These are phyloP conservation scores for Cheilosia vernalis DNA, from an alignment of 2,888 invertebrate species.

Conservation along the genomic window DNA sequence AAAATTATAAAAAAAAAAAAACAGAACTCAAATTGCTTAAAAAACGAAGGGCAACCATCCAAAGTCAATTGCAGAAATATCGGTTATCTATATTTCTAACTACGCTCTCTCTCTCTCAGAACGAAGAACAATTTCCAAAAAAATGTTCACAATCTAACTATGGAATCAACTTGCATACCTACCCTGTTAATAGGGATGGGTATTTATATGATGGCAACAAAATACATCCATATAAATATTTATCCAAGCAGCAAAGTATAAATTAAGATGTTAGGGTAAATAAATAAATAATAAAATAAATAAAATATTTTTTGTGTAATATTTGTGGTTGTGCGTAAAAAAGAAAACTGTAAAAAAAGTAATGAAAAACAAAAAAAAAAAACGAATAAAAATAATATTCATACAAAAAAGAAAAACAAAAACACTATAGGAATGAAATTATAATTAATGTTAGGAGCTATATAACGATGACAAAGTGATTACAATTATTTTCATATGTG, in stretches of 20 bases:
- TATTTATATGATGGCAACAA: constrained; percentile 39
- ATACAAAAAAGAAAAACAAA: constrained; percentile 22
- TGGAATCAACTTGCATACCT: constrained; percentile 38
- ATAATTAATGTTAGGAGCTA: constrained; percentile 52
- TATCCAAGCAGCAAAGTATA: constrained; percentile 30
- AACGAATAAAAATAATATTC: constrained; percentile 12
- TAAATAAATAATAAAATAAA: constrained; percentile 22
- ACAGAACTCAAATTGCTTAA: background rate
- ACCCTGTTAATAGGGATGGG: constrained; percentile 18
- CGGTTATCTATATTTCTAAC: constrained; percentile 16
- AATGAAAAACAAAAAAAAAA: constrained; percentile 27
- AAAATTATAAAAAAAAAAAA: background rate
- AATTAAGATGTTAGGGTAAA: constrained; percentile 51
- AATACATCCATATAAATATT: constrained; percentile 33
- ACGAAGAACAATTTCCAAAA: constrained; percentile 7
- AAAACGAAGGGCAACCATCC: constrained; percentile 19
- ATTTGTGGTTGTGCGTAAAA: constrained; percentile 75
- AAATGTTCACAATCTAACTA: constrained; percentile 27
- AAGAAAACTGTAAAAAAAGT: constrained; percentile 65
- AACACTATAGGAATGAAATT: constrained; percentile 56
- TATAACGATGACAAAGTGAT: constrained; percentile 47
- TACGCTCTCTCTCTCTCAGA: background rate
- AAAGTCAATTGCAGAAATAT: constrained; percentile 60
- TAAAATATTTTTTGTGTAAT: constrained; percentile 70
- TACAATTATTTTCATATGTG: constrained; percentile 40